Evolutionary conservation across 2,888 invertebrate species (phyloP).

Genomic region (Philopedon plagiatum): DNA sequence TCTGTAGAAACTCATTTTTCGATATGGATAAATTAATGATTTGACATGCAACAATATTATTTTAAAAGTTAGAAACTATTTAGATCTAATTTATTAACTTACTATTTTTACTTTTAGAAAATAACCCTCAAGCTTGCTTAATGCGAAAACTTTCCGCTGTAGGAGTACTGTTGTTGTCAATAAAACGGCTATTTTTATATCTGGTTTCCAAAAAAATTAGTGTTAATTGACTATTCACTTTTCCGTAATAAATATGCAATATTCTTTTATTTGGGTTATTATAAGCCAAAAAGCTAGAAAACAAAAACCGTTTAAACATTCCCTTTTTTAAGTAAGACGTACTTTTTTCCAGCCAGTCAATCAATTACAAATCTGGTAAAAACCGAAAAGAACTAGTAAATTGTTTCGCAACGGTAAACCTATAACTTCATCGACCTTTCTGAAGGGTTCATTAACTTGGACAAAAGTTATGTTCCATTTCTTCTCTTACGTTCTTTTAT

Average conservation of each 20-base stretch:
- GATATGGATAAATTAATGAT: slow-evolving; percentile 3
- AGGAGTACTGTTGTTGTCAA: no score
- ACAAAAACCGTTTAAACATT: neutral
- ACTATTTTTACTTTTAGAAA: slow-evolving; percentile 1
- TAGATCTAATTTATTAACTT: slow-evolving; percentile 3
- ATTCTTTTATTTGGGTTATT: no score
- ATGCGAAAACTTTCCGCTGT: no score
- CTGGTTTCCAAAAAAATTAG: no score
- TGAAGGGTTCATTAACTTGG: slow-evolving; percentile 16
- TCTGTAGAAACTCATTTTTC: slow-evolving; percentile 5
- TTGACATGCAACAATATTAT: slow-evolving; percentile 4
- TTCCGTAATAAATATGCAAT: no score
- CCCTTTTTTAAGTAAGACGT: neutral
- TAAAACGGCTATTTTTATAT: no score
- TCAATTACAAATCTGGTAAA: slow-evolving; percentile 7
- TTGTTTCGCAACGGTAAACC: neutral
- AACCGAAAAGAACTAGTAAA: slow-evolving; percentile 5
- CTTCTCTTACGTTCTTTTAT: neutral
- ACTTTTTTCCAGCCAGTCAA: neutral
- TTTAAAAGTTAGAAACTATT: neutral
- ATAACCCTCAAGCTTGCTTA: neutral
- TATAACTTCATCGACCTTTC: slow-evolving; percentile 16
- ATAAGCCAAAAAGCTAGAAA: neutral
- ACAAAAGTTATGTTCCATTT: slow-evolving; percentile 15
- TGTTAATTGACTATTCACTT: no score